phyloP scores from a whole-genome alignment of 2,888 invertebrate genomes.

The Patella depressa region DNA sequence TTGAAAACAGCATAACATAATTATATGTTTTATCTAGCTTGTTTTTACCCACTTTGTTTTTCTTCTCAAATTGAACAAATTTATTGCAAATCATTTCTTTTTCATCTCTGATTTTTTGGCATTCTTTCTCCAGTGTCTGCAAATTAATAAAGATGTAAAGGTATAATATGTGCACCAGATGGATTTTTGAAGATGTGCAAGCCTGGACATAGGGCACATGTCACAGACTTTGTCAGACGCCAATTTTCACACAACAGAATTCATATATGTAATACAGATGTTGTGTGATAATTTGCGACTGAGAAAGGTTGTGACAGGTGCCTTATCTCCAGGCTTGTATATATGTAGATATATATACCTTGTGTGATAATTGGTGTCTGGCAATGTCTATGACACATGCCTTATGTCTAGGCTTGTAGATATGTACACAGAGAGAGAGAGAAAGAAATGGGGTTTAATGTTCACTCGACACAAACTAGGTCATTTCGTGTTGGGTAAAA shows the following conservation, averaged over 20 bases:
- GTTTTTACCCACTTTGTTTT: slow-evolving; percentile 39
- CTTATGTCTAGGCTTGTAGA: no score
- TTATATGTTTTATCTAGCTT: no score
- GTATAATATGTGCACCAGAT: no score
- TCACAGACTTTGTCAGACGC: not conserved
- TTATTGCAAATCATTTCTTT: slow-evolving; percentile 38
- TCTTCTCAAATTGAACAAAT: slow-evolving; percentile 34
- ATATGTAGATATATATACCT: not conserved
- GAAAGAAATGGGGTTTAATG: no score
- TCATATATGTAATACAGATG: not conserved
- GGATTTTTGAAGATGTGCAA: no score
- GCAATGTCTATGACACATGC: no score
- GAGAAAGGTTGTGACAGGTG: no score
- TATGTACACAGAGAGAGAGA: no score
- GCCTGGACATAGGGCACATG: not conserved
- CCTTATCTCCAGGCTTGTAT: no score
- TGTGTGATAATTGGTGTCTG: slow-evolving; percentile 9
- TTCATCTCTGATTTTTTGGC: slow-evolving; percentile 31
- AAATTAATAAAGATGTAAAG: not conserved
- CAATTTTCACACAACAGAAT: not conserved
- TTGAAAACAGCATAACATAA: no score
- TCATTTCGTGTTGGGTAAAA: no score
- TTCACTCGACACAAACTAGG: no score
- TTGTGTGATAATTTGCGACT: slow-evolving; percentile 1
- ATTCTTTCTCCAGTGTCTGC: slow-evolving; percentile 38